phyloP scores from a whole-genome alignment of 2,113 vertebrate species.

The Tyrannus savana region DNA sequence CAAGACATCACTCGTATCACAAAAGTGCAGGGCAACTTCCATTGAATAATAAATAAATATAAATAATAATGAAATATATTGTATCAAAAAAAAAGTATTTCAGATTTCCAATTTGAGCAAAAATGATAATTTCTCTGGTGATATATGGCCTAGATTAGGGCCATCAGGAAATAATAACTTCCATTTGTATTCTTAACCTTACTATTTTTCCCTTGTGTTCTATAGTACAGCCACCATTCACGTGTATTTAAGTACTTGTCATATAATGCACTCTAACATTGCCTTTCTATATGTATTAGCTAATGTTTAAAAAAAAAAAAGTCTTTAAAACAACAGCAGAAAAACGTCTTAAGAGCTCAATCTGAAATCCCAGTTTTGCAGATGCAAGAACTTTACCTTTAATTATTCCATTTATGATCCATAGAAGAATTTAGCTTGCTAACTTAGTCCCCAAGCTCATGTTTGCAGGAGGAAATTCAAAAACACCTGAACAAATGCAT shows the following conservation, averaged over 20 bases:
- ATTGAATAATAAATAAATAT: not conserved
- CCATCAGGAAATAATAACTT: not conserved
- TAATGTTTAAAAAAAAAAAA: not conserved
- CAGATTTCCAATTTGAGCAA: not conserved
- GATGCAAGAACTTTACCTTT: not conserved
- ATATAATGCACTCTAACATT: not conserved
- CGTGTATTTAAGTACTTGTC: not conserved
- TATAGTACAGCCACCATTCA: not conserved
- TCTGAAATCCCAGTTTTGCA: not conserved
- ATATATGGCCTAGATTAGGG: not conserved
- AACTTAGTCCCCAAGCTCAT: not conserved
- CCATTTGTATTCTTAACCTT: not conserved
- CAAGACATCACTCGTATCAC: not conserved
- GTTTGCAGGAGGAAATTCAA: not conserved
- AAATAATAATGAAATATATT: not conserved
- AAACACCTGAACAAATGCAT: not conserved
- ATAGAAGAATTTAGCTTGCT: not conserved
- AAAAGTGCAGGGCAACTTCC: not conserved
- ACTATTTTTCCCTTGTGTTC: not conserved
- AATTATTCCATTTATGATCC: not conserved
- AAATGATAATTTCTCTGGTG: not conserved
- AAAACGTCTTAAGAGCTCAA: not conserved
- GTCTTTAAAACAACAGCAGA: not conserved
- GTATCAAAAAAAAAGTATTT: not conserved
- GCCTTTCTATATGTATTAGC: not conserved